Evolutionary conservation across 2,113 vertebrate genomes (phyloP).

Genomic region (Excalfactoria chinensis): DNA sequence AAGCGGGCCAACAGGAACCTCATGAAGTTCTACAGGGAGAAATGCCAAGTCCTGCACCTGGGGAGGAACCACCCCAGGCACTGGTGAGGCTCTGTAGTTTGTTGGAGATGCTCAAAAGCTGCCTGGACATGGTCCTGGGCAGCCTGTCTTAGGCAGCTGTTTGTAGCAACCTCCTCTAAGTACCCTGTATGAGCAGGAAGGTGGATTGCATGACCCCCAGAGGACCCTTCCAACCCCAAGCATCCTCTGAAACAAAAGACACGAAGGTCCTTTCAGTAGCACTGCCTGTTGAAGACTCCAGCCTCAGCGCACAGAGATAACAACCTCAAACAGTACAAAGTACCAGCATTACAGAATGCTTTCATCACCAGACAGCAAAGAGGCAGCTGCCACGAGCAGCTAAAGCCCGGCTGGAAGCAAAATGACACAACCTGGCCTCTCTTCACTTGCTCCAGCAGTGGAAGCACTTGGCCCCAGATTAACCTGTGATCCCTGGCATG

Average conservation of each 20-base stretch:
- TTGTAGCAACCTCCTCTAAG: neutral
- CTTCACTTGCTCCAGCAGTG: neutral
- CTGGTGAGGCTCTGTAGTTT: neutral
- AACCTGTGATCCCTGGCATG: fast-evolving
- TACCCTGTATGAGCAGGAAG: neutral
- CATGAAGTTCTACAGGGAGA: neutral
- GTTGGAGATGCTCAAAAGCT: neutral
- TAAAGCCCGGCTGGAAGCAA: neutral
- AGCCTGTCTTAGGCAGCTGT: neutral
- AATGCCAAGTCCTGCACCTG: neutral
- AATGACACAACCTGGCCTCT: neutral
- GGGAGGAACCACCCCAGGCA: neutral
- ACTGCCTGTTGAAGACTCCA: neutral
- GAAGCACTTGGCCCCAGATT: neutral
- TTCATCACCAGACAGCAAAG: fast-evolving
- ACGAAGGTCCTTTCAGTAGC: neutral
- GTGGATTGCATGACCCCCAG: neutral
- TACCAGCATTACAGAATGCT: neutral
- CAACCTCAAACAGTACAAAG: neutral
- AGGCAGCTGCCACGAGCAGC: neutral
- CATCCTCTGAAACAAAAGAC: neutral
- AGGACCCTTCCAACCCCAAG: neutral
- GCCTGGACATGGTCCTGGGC: neutral
- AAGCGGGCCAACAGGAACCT: neutral
- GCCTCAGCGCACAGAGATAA: neutral